Evolutionary conservation across 1,140 invertebrate genomes (phyloP), one percentile per base, ranked within the genome.

Genomic region (Plectrocnemia conspersa): DNA sequence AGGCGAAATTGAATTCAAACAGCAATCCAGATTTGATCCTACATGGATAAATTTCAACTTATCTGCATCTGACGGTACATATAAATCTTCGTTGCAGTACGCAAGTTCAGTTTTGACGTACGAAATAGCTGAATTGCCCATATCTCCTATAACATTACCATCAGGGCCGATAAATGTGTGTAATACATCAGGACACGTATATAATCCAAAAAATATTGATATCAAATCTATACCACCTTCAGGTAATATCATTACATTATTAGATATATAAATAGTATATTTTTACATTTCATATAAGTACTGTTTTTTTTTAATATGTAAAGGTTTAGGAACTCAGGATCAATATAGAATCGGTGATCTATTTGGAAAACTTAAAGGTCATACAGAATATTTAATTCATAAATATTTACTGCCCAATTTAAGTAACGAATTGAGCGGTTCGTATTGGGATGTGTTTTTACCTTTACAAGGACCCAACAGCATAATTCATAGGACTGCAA

Each of bases 271-370:
- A 10, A 7, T 19, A 16, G 21, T 35, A 36, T 0, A 23, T 42
- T 50, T 54, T 32, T 33, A 61, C 42, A 2, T 49, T 49, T 49
- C 6, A 35, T 48, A 33, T 35, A 15, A 10, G 16, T 9, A 7
- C 35, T 38, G 16, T 38, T 27, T 29, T 33, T 47, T 3, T 16
- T 18, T 40, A 22, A 16, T 13, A 27, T 35, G 11, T 4, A 22
- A 64, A 80, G 83, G 82, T 18, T 72, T 78, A 58, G 86, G 88
- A 21, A 92, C 91, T 3, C 88, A 91, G 68, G 89, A 96, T 69
- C 84, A 90, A 64, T 96, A 93, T 64, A 81, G 88, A 2, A 70
- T 93, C 10, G 91, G 92, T 0, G 93, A 97, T 71, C 70, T 98
- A 2, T 89, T 90, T 45, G 91, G 91, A 4, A 98, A 97, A 73